phyloP scores from a whole-genome alignment of 2,888 invertebrate species.

The Hirtodrosophila alboralis region DNA sequence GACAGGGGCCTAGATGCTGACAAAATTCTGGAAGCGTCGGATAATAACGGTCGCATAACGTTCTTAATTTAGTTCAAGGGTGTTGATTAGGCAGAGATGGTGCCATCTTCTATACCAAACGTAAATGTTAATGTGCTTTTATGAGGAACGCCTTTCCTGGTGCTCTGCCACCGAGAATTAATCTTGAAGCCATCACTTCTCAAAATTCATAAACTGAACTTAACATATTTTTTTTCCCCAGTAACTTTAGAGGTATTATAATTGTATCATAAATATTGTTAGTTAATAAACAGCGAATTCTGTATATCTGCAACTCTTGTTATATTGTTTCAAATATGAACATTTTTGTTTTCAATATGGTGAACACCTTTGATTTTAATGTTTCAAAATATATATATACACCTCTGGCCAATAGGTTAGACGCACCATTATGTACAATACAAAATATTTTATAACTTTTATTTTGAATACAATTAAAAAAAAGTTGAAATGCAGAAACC shows the following conservation, averaged over 20 bases:
- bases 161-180: conserved; percentile 88
- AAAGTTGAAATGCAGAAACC: too few relatives aligned
- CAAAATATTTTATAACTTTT: too few relatives aligned
- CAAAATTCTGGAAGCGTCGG: conserved; percentile 93
- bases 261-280: conserved; percentile 24
- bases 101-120: conserved; percentile 95
- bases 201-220: not conserved
- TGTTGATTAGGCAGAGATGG: conserved; percentile 96
- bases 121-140: conserved; percentile 96
- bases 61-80: conserved; percentile 98
- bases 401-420: too few relatives aligned
- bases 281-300: conserved; percentile 14
- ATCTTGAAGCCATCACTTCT: conserved; percentile 3
- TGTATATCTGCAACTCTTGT: conserved; percentile 1
- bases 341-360: too few relatives aligned
- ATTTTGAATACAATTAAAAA: too few relatives aligned
- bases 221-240: not conserved
- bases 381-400: too few relatives aligned
- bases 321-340: too few relatives aligned
- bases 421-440: too few relatives aligned
- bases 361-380: too few relatives aligned
- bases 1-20: conserved; percentile 93
- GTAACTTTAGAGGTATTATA: conserved; percentile 9
- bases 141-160: conserved; percentile 98
- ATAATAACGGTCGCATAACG: conserved; percentile 90